Evolutionary conservation across 2,113 vertebrate genomes (phyloP), one percentile per base, ranked within the genome.

Genomic region (Leptobrachium ailaonicum): DNA sequence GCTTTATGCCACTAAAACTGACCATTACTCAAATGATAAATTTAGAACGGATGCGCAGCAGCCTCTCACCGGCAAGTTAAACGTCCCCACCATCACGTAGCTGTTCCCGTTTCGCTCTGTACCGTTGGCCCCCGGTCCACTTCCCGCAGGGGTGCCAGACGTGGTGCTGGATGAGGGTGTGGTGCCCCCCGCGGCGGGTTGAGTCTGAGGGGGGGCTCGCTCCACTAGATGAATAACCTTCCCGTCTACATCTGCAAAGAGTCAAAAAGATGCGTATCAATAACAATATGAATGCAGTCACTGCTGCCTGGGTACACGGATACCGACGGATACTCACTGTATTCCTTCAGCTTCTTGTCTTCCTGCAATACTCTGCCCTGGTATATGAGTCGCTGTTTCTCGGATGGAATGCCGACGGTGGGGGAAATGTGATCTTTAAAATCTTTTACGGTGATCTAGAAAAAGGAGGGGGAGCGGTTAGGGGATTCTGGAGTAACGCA

Each of bases 151-250:
- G 45, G 89, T 82, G 73, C 91, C 41, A 6, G 89, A 86, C 5
- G 88, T 75, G 9, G 89, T 86, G 44, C 88, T 83, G 6, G 79
- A 81, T 66, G 85, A 83, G 14, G 91, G 92, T 14, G 92, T 92
- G 43, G 92, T 89, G 12, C 92, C 94, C 2, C 92, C 91, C 32
- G 83, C 85, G 1, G 89, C 87, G 2, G 92, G 93, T 50, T 94
- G 93, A 9, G 94, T 90, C 54, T 95, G 96, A 70, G 96, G 96
- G 2, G 96, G 96, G 0, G 96, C 95, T 6, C 96, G 90, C 85
- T 97, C 96, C 82, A 97, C 96, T 10, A 97, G 88, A 82, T 97
- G 96, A 80, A 97, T 97, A 73, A 97, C 96, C 79, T 97, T 97
- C 40, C 95, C 95, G 68, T 92, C 95, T 41, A 97, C 96, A 89